Evolutionary conservation across 2,797 vertebrate genomes (phyloP), one percentile per base, ranked within the genome.

Genomic region (Sphaeramia orbicularis): DNA sequence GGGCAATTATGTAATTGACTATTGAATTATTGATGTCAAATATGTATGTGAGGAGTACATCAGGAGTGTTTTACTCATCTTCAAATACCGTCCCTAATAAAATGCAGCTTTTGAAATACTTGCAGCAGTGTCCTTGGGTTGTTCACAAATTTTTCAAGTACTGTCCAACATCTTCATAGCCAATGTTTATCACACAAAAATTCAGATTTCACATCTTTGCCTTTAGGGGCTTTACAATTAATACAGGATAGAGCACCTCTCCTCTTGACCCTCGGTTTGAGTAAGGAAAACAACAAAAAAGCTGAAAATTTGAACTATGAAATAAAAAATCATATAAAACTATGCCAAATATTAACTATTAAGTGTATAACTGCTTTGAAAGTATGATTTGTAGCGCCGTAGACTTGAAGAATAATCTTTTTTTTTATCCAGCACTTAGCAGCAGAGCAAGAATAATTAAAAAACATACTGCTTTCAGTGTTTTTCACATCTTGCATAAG

Each of bases 361-460:
- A 14, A 59, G 61, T 18, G 45, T 35, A 36, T 60, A 24, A 51
- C 58, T 14, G 19, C 16, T 16, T 30, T 30, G 0, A 45, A 65
- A 37, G 13, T 35, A 2, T 9, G 15, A 21, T 13, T 12, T 41
- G 13, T 19, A 14, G 37, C 10, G 18, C 4, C 44, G 2, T n/a
- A 21, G 43, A 40, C 15, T 21, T 7, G 15, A 61, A 14, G 19
- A 21, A 21, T 18, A 4, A 13, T 38, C 6, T 14, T 10, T 37
- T 10, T 37, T 56, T 32, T 57, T 14, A n/a, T 19, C 21, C 21
- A 0, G 19, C 21, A 19, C 19, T 21, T 21, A 21, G 47, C 50
- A 65, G 35, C 32, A 60, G 3, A 45, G 52, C 54, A 58, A 62
- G 30, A 77, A 74, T 65, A 61, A 56, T 44, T 45, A 30, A 57